These are phyloP conservation scores for Crypturellus tataupa DNA, from an alignment of 2,797 vertebrate genomes.

Conservation along the genomic window DNA sequence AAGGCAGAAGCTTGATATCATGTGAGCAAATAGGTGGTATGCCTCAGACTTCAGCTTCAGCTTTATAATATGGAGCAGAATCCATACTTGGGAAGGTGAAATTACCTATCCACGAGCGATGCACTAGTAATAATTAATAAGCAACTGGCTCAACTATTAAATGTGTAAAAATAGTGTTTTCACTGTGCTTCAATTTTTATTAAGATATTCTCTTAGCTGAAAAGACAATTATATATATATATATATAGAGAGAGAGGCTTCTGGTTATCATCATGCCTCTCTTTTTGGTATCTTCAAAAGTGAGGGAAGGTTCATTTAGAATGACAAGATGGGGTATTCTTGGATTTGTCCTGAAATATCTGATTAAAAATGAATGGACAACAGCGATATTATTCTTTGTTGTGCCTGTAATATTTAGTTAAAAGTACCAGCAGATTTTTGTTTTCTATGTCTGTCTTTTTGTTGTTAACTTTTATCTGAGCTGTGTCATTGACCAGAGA, in stretches of 20 bases:
- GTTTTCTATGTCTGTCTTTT: background rate
- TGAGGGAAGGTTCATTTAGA: background rate
- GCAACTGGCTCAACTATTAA: background rate
- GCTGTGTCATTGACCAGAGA: background rate
- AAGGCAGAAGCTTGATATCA: background rate
- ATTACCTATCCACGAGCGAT: background rate
- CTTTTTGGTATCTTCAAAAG: background rate
- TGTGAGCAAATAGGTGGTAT: background rate
- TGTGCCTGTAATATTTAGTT: background rate
- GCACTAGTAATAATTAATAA: background rate
- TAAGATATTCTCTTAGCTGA: background rate
- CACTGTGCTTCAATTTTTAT: background rate
- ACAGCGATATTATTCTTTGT: background rate
- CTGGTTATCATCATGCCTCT: background rate
- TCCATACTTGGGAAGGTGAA: background rate
- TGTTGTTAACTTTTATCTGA: background rate
- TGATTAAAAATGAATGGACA: background rate
- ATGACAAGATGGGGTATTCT: background rate
- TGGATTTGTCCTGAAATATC: background rate
- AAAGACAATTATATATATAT: background rate
- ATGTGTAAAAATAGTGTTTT: background rate
- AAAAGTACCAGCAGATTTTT: background rate
- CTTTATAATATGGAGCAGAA: background rate
- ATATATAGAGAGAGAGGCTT: rapidly evolving
- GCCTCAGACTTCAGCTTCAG: background rate